phyloP scores from a whole-genome alignment of 2,113 vertebrate genomes.

The Gymnocephalus cernua region DNA sequence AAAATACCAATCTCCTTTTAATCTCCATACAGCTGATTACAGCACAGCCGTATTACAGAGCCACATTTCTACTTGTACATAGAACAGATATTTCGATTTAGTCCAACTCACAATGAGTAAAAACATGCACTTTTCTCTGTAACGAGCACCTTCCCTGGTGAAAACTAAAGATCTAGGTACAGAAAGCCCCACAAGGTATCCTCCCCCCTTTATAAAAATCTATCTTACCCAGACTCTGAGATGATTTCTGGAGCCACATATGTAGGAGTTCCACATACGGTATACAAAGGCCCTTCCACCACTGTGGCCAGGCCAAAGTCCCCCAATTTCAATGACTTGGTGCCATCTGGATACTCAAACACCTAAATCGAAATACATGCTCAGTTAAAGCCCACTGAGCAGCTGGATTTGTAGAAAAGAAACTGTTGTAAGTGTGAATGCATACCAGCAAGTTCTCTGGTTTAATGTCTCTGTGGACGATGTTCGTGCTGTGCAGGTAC shows the following conservation, averaged over 20 bases:
- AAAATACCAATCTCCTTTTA: not conserved
- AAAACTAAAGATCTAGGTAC: not conserved
- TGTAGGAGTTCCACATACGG: constrained; percentile 96
- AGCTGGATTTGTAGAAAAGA: not conserved
- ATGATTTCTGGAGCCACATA: constrained; percentile 99
- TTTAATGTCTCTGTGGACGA: constrained; percentile 98
- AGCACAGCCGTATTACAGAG: not conserved
- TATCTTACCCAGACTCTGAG: constrained; percentile 91
- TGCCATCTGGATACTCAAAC: constrained; percentile 92
- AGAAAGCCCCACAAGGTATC: not conserved
- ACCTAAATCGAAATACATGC: constrained; percentile 82
- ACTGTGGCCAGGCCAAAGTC: constrained; percentile 97
- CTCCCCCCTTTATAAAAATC: not conserved
- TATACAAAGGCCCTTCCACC: constrained; percentile 95
- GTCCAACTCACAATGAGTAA: not conserved
- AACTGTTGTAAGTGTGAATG: not conserved
- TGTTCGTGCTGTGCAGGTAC: constrained; percentile 93
- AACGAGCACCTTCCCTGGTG: not conserved
- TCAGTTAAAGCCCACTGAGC: not conserved
- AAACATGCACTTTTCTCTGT: not conserved
- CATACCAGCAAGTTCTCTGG: constrained; percentile 96
- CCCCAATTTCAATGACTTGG: constrained; percentile 95
- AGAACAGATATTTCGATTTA: constrained; percentile 18
- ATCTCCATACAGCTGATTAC: not conserved
- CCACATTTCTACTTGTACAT: not conserved